Base-by-base conservation (phyloP, 2,888 invertebrate species). In the Polymixis flavicincta region DNA sequence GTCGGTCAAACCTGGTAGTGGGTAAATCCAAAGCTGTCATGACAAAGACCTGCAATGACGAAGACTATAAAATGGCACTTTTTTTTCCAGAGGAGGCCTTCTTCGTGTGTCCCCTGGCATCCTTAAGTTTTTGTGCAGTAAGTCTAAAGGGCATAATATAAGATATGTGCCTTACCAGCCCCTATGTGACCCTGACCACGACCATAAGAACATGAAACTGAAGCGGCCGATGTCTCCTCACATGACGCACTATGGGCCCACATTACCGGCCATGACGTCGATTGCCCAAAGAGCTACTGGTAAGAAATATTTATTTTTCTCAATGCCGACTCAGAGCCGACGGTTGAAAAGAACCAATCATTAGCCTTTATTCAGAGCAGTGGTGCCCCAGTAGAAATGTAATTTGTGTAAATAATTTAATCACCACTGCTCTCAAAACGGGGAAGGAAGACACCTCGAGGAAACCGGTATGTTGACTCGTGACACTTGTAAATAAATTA, bases 151-250 rank as follows among this genome's bases (percentile, higher is more conserved):
- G n/a, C 87, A 92, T 54, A 74, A 85, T 32, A 77, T 95, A 4
- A 84, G 83, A 0, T 94, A 87, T 79, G 91, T 91, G 72, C 87
- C 90, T 0, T 96, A 94, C 66, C 80, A 88, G 65, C 82, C 0
- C 1, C 8, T 4, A 90, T 86, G 0, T 87, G 91, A 76, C 6
- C 96, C 97, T 88, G 93, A 96, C 11, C 97, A 97, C 82, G 98
- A 98, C 87, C 97, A 97, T 71, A 98, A 97, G 89, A 99, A 99
- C 92, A 97, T 97, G 93, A 95, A 97, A 48, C 93, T 99, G 22
- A 97, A 97, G 2, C 97, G 99, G 79, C 98, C 98, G 0, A 96
- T 98, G 96, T 98, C 99, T 0, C 99, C 99, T 0, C 98, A 99
- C 94, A 92, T 99, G 76, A 97, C 97, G 9, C 98, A 99, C 85